Conservation (phyloP, 2,113 vertebrate genomes). For the Neomonachus schauinslandi region DNA sequence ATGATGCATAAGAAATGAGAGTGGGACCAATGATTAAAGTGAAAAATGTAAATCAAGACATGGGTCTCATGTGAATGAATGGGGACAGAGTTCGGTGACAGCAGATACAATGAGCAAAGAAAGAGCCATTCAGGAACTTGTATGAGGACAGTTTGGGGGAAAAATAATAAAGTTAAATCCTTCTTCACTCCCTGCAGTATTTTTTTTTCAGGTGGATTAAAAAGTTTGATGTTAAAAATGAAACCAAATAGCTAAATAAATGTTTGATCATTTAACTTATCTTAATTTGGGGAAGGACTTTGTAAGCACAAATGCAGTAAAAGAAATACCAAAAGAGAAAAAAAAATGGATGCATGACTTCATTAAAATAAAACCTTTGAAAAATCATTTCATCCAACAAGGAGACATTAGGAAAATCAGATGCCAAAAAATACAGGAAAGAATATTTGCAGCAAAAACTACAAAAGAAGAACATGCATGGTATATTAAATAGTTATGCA, state of each 20-base stretch:
- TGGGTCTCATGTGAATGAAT: not conserved
- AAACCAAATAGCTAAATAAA: not conserved
- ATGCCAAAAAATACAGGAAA: slow-evolving; percentile 5
- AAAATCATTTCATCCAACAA: not conserved
- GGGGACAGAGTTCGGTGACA: not conserved
- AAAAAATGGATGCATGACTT: not conserved
- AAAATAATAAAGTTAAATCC: not conserved
- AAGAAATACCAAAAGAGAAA: not conserved
- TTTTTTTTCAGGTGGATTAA: not conserved
- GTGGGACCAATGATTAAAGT: not conserved
- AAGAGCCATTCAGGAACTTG: not conserved
- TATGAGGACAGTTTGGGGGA: not conserved
- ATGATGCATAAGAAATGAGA: not conserved
- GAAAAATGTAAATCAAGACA: not conserved
- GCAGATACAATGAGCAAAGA: not conserved
- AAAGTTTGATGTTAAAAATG: slow-evolving; percentile 1
- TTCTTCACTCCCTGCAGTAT: not conserved
- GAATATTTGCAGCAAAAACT: slow-evolving; percentile 38
- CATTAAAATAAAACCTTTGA: slow-evolving; percentile 34
- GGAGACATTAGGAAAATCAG: not conserved
- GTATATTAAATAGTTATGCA: not conserved
- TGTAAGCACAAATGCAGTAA: not conserved
- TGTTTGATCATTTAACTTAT: not conserved
- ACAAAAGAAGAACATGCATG: not conserved
- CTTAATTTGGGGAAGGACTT: not conserved